Evolutionary conservation across 2,888 invertebrate species (phyloP).

Genomic region (Dynastes grantii): DNA sequence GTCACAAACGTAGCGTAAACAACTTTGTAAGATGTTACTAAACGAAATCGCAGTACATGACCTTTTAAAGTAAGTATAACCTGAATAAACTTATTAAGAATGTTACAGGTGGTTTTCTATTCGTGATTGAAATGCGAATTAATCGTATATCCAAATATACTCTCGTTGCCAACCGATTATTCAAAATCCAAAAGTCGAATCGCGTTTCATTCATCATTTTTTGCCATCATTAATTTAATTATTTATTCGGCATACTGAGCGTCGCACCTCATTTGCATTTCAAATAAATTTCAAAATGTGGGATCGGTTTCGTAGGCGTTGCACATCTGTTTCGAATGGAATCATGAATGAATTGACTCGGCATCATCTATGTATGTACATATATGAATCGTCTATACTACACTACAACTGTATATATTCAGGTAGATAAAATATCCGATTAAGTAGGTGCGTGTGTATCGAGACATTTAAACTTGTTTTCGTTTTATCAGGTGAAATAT

Average conservation of each 20-base stretch:
- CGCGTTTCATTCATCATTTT: no score
- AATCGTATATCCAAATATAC: no score
- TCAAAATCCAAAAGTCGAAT: not conserved
- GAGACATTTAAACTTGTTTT: not conserved
- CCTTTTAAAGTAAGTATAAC: no score
- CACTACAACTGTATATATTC: not conserved
- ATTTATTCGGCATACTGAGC: not conserved
- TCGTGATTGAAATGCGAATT: no score
- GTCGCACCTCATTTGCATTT: conserved; percentile 1
- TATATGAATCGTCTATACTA: not conserved
- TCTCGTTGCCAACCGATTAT: not conserved
- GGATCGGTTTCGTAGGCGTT: conserved; percentile 11
- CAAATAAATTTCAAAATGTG: conserved; percentile 5
- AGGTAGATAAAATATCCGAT: conserved; percentile 4
- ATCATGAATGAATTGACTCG: conserved; percentile 16
- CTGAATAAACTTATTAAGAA: no score
- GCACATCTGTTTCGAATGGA: conserved; percentile 16
- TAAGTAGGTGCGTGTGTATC: not conserved
- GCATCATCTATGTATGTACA: not conserved
- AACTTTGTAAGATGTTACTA: no score
- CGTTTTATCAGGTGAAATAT: not conserved
- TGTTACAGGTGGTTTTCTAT: no score
- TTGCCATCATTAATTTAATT: no score
- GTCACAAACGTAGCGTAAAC: no score
- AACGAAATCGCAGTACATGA: no score